Percentiles rank a stretch among this genome's conserved stretches.
phyloP scores from a whole-genome alignment of 2,888 invertebrate species.

The Icerya purchasi region DNA sequence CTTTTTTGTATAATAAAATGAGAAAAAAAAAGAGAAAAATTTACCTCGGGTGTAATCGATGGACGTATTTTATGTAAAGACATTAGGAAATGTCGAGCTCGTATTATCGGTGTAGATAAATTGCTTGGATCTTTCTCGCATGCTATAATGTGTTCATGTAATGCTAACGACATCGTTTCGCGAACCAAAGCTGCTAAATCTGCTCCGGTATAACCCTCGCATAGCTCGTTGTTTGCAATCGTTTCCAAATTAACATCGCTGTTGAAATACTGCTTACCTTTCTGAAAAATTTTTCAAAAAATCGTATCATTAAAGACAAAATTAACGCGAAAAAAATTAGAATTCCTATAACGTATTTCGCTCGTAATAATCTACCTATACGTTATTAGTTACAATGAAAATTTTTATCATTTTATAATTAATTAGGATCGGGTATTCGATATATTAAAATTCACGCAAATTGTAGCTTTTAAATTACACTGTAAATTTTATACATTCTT shows the following conservation, averaged over 20 bases:
- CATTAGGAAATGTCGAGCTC: slow-evolving; percentile 45
- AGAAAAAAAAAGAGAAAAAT: background rate
- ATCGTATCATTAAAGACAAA: too few species aligned
- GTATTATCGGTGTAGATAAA: slow-evolving; percentile 26
- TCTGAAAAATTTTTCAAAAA: too few species aligned
- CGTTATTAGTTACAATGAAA: too few species aligned
- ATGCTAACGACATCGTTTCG: slow-evolving; percentile 60
- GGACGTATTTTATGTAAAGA: slow-evolving; percentile 64
- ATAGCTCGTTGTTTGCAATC: slow-evolving; percentile 41
- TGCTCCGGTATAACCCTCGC: slow-evolving; percentile 75
- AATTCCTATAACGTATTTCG: too few species aligned
- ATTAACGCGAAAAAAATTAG: too few species aligned
- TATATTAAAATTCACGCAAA: too few species aligned
- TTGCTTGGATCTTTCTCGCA: background rate
- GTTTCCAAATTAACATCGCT: slow-evolving; percentile 51
- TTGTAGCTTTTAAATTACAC: too few species aligned
- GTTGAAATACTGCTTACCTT: slow-evolving; percentile 41
- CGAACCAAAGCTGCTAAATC: slow-evolving; percentile 76
- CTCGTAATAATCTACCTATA: too few species aligned
- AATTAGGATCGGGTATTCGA: too few species aligned
- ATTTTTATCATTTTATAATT: too few species aligned
- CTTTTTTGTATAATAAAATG: too few species aligned
- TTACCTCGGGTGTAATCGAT: slow-evolving; percentile 40
- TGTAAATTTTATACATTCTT: too few species aligned
- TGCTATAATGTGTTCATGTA: slow-evolving; percentile 53